phyloP scores from a whole-genome alignment of 2,113 vertebrate species.

The Melierax canorus region DNA sequence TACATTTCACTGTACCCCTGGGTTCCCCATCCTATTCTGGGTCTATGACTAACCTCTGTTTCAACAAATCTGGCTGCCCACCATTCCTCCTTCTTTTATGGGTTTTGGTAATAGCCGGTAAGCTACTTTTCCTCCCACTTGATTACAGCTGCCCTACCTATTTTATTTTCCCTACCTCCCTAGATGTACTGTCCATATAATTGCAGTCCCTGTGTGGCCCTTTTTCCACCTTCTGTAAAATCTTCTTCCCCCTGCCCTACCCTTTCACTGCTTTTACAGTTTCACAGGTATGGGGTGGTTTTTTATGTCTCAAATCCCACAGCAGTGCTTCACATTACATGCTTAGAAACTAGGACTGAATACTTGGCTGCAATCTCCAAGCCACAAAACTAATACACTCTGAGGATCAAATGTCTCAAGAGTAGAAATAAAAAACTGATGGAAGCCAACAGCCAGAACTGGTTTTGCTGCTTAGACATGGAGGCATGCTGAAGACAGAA shows the following conservation, averaged over 20 bases:
- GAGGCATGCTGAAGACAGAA: not conserved
- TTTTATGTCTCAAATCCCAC: not conserved
- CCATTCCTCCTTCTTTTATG: not conserved
- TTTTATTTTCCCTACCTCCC: not conserved
- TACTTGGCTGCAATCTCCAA: not conserved
- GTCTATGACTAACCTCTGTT: not conserved
- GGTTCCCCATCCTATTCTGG: not conserved
- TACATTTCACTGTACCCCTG: not conserved
- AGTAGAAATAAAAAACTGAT: not conserved
- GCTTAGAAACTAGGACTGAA: not conserved
- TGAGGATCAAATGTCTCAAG: not conserved
- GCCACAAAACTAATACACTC: not conserved
- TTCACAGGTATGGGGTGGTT: not conserved
- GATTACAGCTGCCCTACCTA: not conserved
- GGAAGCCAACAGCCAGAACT: not conserved
- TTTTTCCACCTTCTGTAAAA: not conserved
- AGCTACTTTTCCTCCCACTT: not conserved
- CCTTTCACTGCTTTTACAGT: not conserved
- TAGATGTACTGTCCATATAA: not conserved
- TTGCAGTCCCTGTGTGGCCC: too few relatives aligned
- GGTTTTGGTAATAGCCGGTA: not conserved
- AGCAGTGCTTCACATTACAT: not conserved
- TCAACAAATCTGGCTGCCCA: not conserved
- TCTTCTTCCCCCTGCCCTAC: not conserved
- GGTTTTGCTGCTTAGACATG: not conserved